Evolutionary conservation across 2,113 vertebrate species (phyloP).

Genomic region (Tetraodon nigroviridis): DNA sequence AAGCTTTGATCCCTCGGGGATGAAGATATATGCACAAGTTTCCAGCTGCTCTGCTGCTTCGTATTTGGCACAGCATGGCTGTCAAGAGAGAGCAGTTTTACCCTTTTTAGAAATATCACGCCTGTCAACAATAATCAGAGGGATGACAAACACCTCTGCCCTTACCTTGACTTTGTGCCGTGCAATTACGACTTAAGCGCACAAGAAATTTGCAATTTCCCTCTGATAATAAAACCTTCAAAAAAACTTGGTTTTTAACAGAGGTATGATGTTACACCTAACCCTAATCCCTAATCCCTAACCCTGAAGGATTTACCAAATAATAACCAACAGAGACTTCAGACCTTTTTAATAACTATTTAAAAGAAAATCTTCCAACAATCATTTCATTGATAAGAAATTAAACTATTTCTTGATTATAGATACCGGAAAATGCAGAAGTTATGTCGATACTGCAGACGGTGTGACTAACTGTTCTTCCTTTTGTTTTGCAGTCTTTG

Average conservation of each 20-base stretch:
- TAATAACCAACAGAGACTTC: not conserved
- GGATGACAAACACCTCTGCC: conserved; percentile 47
- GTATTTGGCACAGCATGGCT: conserved; percentile 42
- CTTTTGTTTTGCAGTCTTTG: conserved; percentile 80
- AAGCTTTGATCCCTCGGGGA: conserved; percentile 41
- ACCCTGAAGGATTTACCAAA: no score
- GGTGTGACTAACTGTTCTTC: conserved; percentile 34
- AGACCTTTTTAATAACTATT: conserved; percentile 14
- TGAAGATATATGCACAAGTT: conserved; percentile 18
- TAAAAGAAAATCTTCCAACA: not conserved
- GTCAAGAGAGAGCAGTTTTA: conserved; percentile 45
- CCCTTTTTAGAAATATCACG: conserved; percentile 57
- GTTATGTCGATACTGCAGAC: conserved; percentile 7
- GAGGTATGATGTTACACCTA: no score
- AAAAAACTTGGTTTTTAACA: no score
- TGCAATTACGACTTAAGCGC: conserved; percentile 29
- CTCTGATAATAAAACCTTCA: conserved; percentile 7
- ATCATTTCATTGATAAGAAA: not conserved
- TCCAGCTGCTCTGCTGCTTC: conserved; percentile 28
- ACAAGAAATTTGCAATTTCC: not conserved
- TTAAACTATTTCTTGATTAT: conserved; percentile 10
- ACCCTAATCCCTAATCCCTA: no score
- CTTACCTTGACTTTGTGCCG: conserved; percentile 24
- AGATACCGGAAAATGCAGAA: not conserved
- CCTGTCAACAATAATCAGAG: conserved; percentile 55